Percentiles rank a stretch among this genome's conserved stretches.
Conservation (phyloP, 2,888 invertebrate genomes). For the Clepsis dumicolana region DNA sequence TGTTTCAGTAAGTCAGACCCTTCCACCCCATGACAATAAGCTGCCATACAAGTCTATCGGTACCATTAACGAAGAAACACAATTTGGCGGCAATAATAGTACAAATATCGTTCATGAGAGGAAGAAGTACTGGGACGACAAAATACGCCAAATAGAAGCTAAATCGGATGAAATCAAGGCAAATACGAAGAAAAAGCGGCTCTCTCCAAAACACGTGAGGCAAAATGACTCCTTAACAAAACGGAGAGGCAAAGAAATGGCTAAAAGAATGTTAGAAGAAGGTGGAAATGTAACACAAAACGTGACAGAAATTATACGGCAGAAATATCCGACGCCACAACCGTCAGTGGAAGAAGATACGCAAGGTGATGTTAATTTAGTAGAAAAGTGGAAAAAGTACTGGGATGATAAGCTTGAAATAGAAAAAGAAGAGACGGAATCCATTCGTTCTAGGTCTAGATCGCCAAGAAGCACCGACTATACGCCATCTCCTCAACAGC, state of each 20-base stretch:
- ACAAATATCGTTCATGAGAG: conserved; percentile 78
- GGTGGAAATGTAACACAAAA: conserved; percentile 55
- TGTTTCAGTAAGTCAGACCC: conserved; percentile 82
- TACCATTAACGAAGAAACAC: conserved; percentile 56
- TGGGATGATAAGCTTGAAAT: conserved; percentile 75
- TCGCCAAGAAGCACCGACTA: conserved; percentile 47
- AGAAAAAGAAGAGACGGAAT: conserved; percentile 56
- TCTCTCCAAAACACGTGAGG: conserved; percentile 67
- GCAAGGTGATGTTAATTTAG: conserved; percentile 61
- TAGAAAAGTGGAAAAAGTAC: conserved; percentile 77
- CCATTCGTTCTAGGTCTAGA: conserved; percentile 49
- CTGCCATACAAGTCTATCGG: conserved; percentile 46
- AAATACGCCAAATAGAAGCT: conserved; percentile 76
- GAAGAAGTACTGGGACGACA: conserved; percentile 83
- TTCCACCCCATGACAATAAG: conserved; percentile 60
- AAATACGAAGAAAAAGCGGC: conserved; percentile 66
- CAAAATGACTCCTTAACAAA: conserved; percentile 78
- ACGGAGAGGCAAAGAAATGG: conserved; percentile 75
- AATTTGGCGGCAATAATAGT: conserved; percentile 63
- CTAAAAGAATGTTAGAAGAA: conserved; percentile 69
- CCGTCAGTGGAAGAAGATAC: conserved; percentile 46
- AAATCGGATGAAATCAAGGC: conserved; percentile 68
- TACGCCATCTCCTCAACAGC: conserved; percentile 40
- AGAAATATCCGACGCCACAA: conserved; percentile 44
- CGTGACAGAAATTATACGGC: conserved; percentile 47